Evolutionary conservation across 2,797 vertebrate species (phyloP), one percentile per base, ranked within the genome.

Genomic region (Galago senegalensis): DNA sequence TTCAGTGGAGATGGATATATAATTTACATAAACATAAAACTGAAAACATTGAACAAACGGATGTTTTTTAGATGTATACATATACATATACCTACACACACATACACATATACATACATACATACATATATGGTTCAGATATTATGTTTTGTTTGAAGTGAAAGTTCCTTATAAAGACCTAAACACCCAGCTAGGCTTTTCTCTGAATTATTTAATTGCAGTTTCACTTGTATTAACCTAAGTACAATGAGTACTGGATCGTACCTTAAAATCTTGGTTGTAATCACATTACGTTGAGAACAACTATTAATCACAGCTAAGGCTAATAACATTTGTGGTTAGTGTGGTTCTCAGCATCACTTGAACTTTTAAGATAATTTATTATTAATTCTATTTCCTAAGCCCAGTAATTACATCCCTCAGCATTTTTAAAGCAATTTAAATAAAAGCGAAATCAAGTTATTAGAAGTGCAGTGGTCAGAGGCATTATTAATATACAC

Each of bases 351-450:
- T 91, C 29, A 31, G 18, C 18, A 83, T 63, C 21, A 84, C 17
- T 61, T 90, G 58, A 95, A 95, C 9, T 67, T 53, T 81, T 87
- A 67, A 87, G 7, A 40, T 75, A 90, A 69, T 73, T 46, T 93
- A 63, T 72, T 49, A 3, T 88, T 87, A 61, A 58, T 56, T 77
- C 85, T 86, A 67, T 80, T 21, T 67, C 34, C 75, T 37, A n/a
- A 70, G 34, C 76, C 23, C 10, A 87, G 5, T 90, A 83, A 73
- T 84, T 87, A n/a, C 46, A 49, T 75, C 40, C 14, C 58, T 67
- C 5, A 60, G 8, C 18, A 75, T 84, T 94, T 94, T 61, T 8
- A 95, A 89, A 95, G 7, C 27, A 40, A 56, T 49, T 87, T 80
- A 75, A 90, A 83, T 87, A 53, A 77, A 69, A 46, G 18, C 63